Evolutionary conservation across 2,113 vertebrate species (phyloP).

Genomic region (Pterocles orientalis): DNA sequence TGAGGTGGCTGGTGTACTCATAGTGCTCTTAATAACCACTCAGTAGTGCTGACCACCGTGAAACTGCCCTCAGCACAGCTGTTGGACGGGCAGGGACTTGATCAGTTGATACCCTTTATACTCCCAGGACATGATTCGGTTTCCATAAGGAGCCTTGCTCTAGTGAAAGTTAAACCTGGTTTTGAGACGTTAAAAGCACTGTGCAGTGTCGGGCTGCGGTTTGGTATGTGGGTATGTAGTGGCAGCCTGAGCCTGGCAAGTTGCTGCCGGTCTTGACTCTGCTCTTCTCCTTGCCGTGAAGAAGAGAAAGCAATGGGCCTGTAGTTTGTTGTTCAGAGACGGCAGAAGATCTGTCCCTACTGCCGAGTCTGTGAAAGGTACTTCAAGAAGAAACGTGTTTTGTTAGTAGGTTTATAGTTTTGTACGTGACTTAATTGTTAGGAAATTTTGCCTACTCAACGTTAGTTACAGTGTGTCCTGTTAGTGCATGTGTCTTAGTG

Average conservation of each 20-base stretch:
- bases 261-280: not conserved
- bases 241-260: not conserved
- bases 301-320: not conserved
- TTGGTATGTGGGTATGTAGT: too few relatives aligned
- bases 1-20: not conserved
- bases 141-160: not conserved
- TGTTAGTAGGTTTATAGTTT: not conserved
- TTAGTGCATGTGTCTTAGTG: not conserved
- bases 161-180: not conserved
- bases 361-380: not conserved
- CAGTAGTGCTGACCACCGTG: not conserved
- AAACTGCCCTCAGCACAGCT: not conserved
- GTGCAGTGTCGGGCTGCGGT: not conserved
- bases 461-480: not conserved
- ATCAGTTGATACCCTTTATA: not conserved
- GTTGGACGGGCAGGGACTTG: rapidly evolving
- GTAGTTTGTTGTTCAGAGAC: not conserved
- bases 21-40: not conserved
- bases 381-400: not conserved
- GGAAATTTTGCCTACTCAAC: not conserved
- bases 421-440: rapidly evolving
- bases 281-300: not conserved
- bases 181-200: not conserved
- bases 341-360: not conserved
- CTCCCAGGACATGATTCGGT: not conserved